Percentiles rank a stretch among this genome's conserved stretches.
Conservation (phyloP, 2,888 invertebrate genomes). For the Octonoba sinensis region DNA sequence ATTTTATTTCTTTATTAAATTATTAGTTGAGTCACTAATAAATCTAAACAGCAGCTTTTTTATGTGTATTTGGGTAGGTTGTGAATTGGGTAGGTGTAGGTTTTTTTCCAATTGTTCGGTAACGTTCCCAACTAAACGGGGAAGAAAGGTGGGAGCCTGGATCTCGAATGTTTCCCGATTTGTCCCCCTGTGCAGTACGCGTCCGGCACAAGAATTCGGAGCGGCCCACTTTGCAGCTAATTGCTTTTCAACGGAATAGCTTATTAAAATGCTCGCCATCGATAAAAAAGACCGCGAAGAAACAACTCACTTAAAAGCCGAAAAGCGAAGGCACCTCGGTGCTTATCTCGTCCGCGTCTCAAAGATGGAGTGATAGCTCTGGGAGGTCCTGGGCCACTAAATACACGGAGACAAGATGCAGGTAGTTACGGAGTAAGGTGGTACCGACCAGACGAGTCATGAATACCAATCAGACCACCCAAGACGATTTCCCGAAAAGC, state of each 20-base stretch:
- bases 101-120: no score
- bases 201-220: not conserved
- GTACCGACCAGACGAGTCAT: constrained; percentile 51
- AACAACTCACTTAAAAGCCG: constrained; percentile 53
- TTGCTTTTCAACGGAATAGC: constrained; percentile 41
- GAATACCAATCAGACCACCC: constrained; percentile 63
- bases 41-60: no score
- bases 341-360: constrained; percentile 21
- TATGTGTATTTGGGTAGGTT: no score
- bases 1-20: no score
- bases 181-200: no score
- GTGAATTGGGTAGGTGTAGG: no score
- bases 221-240: constrained; percentile 18
- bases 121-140: no score
- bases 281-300: constrained; percentile 17
- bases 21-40: no score
- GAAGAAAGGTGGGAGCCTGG: no score
- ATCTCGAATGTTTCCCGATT: no score
- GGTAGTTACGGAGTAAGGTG: constrained; percentile 58
- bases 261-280: constrained; percentile 36
- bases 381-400: constrained; percentile 60
- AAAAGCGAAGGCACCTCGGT: constrained; percentile 15
- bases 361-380: constrained; percentile 59
- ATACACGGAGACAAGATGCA: constrained; percentile 63
- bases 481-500: constrained; percentile 28